These are phyloP conservation scores for Onychorhynchus coronatus DNA, from an alignment of 2,113 vertebrate genomes.

Conservation along the genomic window DNA sequence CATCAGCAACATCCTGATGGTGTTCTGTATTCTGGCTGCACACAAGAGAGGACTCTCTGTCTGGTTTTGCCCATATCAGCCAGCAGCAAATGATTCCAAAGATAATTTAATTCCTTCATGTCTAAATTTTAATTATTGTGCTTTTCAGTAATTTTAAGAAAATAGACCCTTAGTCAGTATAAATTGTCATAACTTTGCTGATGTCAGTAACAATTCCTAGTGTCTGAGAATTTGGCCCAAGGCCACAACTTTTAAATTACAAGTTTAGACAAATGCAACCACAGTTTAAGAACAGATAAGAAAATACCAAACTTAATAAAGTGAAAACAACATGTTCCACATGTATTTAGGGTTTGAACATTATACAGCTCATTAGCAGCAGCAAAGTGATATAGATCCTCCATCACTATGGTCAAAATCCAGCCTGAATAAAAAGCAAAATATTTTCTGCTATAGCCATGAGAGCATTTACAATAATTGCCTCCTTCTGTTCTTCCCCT, in stretches of 20 bases:
- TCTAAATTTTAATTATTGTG: conserved; percentile 1
- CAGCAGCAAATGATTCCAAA: conserved; percentile 10
- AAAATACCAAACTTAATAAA: neutral
- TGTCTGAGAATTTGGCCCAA: neutral
- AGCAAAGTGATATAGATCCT: neutral
- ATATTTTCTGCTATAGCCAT: neutral
- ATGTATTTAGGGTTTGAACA: neutral
- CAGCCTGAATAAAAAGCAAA: neutral
- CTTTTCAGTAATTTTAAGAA: neutral
- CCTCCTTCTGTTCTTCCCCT: neutral
- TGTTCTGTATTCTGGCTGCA: neutral
- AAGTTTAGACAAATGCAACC: neutral
- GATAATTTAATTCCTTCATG: neutral
- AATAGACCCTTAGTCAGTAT: neutral
- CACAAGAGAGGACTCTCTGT: neutral
- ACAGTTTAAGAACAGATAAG: neutral
- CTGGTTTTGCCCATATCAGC: neutral
- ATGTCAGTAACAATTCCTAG: neutral
- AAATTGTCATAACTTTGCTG: neutral
- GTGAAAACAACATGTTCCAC: neutral
- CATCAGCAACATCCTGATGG: conserved; percentile 13
- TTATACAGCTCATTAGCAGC: neutral
- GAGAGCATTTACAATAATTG: neutral
- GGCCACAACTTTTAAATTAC: neutral
- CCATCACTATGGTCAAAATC: neutral